Conservation (phyloP, 1,140 invertebrate genomes). For the Heliconius hermathena region DNA sequence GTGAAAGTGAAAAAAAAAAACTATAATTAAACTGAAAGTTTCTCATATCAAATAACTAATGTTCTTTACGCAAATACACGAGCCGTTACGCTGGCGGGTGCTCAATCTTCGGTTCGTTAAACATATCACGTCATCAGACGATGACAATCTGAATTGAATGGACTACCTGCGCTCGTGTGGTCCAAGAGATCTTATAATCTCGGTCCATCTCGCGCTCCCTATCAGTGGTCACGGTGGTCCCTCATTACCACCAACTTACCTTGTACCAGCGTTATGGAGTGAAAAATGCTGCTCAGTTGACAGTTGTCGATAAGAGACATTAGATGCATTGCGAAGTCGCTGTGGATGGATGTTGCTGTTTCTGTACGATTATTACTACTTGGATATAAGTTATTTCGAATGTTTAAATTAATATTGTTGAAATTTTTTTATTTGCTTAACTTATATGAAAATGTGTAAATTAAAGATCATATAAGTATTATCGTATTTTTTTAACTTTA, state of each 20-base stretch:
- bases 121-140: constrained; percentile 71
- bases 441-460: no score
- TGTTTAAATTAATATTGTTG: not conserved
- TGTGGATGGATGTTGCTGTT: not conserved
- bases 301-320: constrained; percentile 56
- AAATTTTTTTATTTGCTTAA: no score
- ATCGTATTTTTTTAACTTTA: no score
- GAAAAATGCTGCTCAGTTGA: constrained; percentile 72
- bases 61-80: constrained; percentile 40
- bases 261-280: constrained; percentile 69
- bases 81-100: constrained; percentile 62
- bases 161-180: constrained; percentile 78
- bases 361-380: not conserved
- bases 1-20: no score
- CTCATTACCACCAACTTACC: constrained; percentile 70
- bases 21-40: not conserved
- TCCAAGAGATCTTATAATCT: constrained; percentile 75
- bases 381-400: not conserved
- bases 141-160: constrained; percentile 80
- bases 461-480: no score
- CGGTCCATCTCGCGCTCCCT: constrained; percentile 67
- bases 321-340: constrained; percentile 25
- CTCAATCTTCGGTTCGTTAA: constrained; percentile 74
- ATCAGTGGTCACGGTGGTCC: constrained; percentile 71
- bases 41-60: constrained; percentile 23